These are phyloP conservation scores for Eupsittula cactorum DNA, from an alignment of 2,113 vertebrate species.

Conservation along the genomic window DNA sequence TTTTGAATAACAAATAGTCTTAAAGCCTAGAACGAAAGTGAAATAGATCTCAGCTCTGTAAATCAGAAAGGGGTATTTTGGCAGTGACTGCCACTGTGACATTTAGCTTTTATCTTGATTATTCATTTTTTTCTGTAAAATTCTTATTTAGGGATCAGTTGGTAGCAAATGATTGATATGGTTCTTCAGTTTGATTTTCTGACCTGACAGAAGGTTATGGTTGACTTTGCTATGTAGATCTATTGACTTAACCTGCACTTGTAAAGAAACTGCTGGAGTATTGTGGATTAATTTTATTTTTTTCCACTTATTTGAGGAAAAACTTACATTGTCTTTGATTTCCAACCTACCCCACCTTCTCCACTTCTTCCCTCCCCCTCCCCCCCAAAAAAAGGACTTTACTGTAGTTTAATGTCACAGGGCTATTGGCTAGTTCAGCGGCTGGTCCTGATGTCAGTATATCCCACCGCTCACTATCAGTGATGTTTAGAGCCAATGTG, in stretches of 20 bases:
- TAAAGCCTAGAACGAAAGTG: background rate
- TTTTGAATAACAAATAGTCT: background rate
- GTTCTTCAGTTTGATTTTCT: background rate
- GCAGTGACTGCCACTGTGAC: background rate
- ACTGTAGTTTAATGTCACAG: background rate
- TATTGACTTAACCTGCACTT: background rate
- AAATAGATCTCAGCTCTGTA: background rate
- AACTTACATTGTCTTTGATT: background rate
- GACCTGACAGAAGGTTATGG: background rate
- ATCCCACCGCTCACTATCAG: background rate
- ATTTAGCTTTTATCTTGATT: background rate
- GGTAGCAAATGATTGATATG: background rate
- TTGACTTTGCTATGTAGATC: rapidly evolving
- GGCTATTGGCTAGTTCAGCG: background rate
- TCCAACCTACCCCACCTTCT: background rate
- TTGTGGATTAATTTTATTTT: background rate
- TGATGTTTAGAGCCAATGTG: background rate
- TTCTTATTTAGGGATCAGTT: background rate
- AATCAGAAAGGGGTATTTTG: background rate
- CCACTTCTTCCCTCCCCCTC: background rate
- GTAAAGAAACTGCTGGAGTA: background rate
- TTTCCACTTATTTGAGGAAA: background rate
- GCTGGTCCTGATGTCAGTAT: background rate
- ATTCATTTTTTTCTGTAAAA: background rate
- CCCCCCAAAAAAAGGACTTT: background rate